Evolutionary conservation across 2,888 invertebrate genomes (phyloP), one percentile per base, ranked within the genome.

Genomic region (Drosophila mimica): DNA sequence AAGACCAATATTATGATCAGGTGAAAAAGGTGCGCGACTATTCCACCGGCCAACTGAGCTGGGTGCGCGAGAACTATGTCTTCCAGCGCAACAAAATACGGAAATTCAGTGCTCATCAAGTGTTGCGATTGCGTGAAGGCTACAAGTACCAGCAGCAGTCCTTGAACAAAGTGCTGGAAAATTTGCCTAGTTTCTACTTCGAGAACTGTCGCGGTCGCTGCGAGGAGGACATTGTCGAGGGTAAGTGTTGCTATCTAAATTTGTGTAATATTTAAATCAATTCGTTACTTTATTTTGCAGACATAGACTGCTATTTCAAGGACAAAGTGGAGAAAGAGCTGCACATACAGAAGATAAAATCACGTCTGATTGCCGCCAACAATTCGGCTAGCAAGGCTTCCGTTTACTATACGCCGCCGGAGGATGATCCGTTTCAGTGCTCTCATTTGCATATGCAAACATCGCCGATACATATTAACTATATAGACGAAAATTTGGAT

Each of bases 111-210:
- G 96, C 97, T 28, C 97, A 98, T 92, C 98, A 99, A 93, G 96
- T 98, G 69, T 94, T 98, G 53, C 95, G 97, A 60, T 94, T 99
- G 52, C 95, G 98, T 36, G 98, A 98, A 93, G 97, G 98, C 13
- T 98, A 98, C 94, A 98, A 98, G 93, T 97, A 98, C 92, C 98
- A 99, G 93, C 99, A 99, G 93, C 98, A 98, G 93, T 97, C 98
- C 15, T 94, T 99, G 60, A 97, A 98, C 94, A 98, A 98, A 93
- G 97, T 99, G 8, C 94, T 99, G 67, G 99, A 99, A 93, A 98
- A 98, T 93, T 94, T 99, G 87, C 98, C 98, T 48, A 97, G 96
- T 90, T 94, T 97, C 62, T 98, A 98, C 93, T 96, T 98, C 92
- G 98, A 98, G 93, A 98, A 98, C 93, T 99, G 99, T 92, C 96